Conservation (phyloP, 2,113 vertebrate species). For the Protobothrops mucrosquamatus region DNA sequence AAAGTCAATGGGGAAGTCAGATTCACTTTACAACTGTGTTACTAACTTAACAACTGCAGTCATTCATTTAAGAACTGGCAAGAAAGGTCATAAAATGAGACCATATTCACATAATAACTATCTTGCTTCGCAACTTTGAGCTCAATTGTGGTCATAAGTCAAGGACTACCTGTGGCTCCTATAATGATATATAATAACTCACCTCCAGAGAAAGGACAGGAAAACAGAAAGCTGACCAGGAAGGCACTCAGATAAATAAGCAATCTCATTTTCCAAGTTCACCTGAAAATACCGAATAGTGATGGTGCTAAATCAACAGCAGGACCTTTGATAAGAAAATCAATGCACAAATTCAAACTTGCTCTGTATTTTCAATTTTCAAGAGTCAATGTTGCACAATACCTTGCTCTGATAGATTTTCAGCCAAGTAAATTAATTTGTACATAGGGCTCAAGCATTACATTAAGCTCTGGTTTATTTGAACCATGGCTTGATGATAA, state of each 20-base stretch:
- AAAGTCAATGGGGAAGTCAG: no score
- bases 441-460: neutral
- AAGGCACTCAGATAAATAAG: neutral
- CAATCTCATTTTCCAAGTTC: neutral
- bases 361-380: neutral
- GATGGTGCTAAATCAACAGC: neutral
- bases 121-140: no score
- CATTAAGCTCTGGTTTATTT: neutral
- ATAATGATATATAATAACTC: neutral
- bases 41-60: no score
- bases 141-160: no score
- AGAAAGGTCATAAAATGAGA: no score
- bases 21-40: no score
- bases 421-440: neutral
- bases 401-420: neutral
- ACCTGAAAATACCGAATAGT: neutral
- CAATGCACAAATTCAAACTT: neutral
- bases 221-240: neutral
- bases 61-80: no score
- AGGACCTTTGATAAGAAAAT: neutral
- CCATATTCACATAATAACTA: no score
- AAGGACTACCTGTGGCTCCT: no score
- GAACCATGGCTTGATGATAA: neutral
- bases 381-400: neutral
- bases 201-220: neutral